Base-by-base conservation (phyloP, 2,113 vertebrate genomes). In the Xenopus laevis region DNA sequence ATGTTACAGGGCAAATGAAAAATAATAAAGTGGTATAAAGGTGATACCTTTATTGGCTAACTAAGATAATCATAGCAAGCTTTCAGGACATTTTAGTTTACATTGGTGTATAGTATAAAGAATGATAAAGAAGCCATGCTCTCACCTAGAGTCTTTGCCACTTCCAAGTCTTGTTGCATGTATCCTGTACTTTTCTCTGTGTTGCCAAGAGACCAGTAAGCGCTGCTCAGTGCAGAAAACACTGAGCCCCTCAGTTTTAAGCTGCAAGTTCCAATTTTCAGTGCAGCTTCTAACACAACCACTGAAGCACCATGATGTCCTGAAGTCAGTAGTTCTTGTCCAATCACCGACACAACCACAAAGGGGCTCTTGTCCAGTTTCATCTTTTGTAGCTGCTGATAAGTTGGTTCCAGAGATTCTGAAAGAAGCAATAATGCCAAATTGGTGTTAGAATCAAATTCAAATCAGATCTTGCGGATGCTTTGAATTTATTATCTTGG, bases 361-460 rank as follows among this genome's bases (percentile, higher is more conserved):
- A 98, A 98, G 65, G 96, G 95, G 85, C 95, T 98, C 86, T 97
- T 97, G 95, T 98, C 96, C 93, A 98, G 88, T 83, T 97, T 97
- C 96, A 98, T 98, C 89, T 96, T 98, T 90, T 98, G 96, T 85
- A 98, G 90, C 81, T 98, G 95, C 87, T 97, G 95, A 83, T 98
- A 98, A 74, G 96, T 98, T 82, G 96, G 95, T 87, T 98, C 95
- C 72, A 98, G 89, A 79, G 96, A 96, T 78, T 95, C 96, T 98
- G 86, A 71, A 69, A 79, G 0, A 60, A 3, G 40, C 3, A 33
- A 44, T 44, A 17, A 11, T 20, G 18, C 9, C 17, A 59, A 59
- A 59, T 12, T 10, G 57, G 9, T 59, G 47, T 50, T 50, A 50
- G 15, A 50, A 50, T 6, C 10, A 50, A 6, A 50, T 4, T 50